phyloP scores from a whole-genome alignment of 2,797 vertebrate genomes.

The Microcaecilia unicolor region DNA sequence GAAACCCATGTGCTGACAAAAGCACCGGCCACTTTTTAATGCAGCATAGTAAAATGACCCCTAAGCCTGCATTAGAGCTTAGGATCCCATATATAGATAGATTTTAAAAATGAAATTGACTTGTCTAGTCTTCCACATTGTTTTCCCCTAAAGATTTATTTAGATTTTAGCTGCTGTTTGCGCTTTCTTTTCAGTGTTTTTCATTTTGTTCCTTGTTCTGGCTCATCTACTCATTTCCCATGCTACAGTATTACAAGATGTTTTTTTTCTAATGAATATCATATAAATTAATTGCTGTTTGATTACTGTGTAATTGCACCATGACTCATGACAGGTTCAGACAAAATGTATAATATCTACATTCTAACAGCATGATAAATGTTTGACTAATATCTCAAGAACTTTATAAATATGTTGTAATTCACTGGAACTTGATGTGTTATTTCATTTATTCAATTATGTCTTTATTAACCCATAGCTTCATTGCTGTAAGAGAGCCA shows the following conservation, averaged over 20 bases:
- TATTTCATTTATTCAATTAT: conserved; percentile 22
- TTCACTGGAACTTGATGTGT: conserved; percentile 31
- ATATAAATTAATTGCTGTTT: conserved; percentile 56
- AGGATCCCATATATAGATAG: no score
- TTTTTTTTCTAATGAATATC: conserved; percentile 51
- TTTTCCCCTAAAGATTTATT: conserved; percentile 10
- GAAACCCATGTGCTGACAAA: no score
- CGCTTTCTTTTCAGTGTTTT: conserved; percentile 12
- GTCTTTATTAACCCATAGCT: conserved; percentile 15
- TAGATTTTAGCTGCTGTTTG: conserved; percentile 29
- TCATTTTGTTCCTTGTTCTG: conserved; percentile 35
- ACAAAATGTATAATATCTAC: conserved; percentile 44
- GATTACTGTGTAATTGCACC: conserved; percentile 57
- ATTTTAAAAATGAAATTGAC: neutral
- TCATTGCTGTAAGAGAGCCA: conserved; percentile 5
- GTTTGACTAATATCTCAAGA: conserved; percentile 50
- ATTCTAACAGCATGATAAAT: conserved; percentile 47
- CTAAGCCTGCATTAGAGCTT: no score
- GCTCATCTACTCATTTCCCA: conserved; percentile 22
- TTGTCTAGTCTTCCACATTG: neutral
- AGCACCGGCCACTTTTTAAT: no score
- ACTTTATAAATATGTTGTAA: conserved; percentile 49
- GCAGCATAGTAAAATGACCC: no score
- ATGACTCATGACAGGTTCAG: conserved; percentile 47
- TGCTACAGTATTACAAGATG: conserved; percentile 16